Percentiles rank a stretch among this genome's conserved stretches.
phyloP scores from a whole-genome alignment of 2,888 invertebrate species.

The Muschampia plurimacula region DNA sequence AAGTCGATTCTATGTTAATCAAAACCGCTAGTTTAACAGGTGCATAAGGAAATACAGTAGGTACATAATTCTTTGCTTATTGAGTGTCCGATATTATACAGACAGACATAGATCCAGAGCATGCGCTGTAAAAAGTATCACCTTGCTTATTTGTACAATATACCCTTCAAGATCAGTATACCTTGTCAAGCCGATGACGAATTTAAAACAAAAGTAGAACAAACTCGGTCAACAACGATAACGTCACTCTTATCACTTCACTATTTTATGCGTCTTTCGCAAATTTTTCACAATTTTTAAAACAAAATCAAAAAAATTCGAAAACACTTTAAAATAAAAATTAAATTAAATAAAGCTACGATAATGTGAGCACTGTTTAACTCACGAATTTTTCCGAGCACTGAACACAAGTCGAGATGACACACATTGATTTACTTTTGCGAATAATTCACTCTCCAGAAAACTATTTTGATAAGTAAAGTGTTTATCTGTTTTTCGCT shows the following conservation, averaged over 20 bases:
- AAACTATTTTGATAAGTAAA: slow-evolving; percentile 72
- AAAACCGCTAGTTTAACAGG: too few relatives aligned
- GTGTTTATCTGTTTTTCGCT: slow-evolving; percentile 66
- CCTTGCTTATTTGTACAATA: slow-evolving; percentile 31
- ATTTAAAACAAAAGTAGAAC: slow-evolving; percentile 65
- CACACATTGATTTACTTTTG: slow-evolving; percentile 43
- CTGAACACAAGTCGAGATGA: slow-evolving; percentile 7
- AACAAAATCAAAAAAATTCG: not conserved
- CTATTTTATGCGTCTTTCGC: slow-evolving; percentile 74
- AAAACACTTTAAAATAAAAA: slow-evolving; percentile 7
- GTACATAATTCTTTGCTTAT: too few relatives aligned
- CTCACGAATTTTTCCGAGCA: not conserved
- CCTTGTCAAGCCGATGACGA: slow-evolving; percentile 51
- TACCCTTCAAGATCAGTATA: slow-evolving; percentile 44
- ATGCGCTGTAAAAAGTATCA: not conserved
- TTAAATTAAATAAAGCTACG: not conserved
- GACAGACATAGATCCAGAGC: not conserved
- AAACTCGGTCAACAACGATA: slow-evolving; percentile 73
- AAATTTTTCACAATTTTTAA: slow-evolving; percentile 55
- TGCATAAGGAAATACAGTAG: too few relatives aligned
- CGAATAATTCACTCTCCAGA: slow-evolving; percentile 63
- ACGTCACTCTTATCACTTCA: slow-evolving; percentile 64
- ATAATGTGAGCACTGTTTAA: not conserved
- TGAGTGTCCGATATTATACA: too few relatives aligned
- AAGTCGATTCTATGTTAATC: too few relatives aligned